phyloP scores from a whole-genome alignment of 2,797 vertebrate genomes.

The Liasis olivaceus region DNA sequence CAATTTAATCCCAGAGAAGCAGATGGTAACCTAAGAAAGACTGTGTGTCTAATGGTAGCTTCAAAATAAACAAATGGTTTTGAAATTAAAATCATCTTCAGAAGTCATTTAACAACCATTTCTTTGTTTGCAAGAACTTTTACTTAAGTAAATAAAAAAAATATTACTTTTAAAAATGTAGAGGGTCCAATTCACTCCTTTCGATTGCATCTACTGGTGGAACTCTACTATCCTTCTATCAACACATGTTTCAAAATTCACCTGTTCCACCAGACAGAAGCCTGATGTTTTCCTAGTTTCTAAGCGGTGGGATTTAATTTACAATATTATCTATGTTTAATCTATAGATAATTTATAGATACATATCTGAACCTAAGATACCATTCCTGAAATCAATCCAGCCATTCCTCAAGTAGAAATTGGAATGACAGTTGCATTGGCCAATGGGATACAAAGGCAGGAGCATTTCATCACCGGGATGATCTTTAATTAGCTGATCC shows the following conservation, averaged over 20 bases:
- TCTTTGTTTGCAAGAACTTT: neutral
- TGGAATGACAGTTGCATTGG: rapidly evolving
- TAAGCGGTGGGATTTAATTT: neutral
- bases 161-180: neutral
- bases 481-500: neutral
- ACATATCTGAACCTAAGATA: neutral
- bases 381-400: neutral
- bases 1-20: neutral
- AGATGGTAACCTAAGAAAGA: neutral
- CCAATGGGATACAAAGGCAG: neutral
- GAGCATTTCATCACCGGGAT: neutral
- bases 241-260: neutral
- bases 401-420: neutral
- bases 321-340: neutral
- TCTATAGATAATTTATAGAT: neutral
- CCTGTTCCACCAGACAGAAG: slow-evolving; percentile 11
- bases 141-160: neutral
- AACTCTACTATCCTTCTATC: neutral
- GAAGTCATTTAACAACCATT: neutral
- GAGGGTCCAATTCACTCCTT: neutral
- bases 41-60: neutral
- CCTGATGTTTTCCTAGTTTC: neutral
- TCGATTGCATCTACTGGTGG: neutral
- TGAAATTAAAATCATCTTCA: neutral
- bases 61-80: neutral